phyloP scores from a whole-genome alignment of 2,113 vertebrate genomes.

The Illadopsis cleaveri region DNA sequence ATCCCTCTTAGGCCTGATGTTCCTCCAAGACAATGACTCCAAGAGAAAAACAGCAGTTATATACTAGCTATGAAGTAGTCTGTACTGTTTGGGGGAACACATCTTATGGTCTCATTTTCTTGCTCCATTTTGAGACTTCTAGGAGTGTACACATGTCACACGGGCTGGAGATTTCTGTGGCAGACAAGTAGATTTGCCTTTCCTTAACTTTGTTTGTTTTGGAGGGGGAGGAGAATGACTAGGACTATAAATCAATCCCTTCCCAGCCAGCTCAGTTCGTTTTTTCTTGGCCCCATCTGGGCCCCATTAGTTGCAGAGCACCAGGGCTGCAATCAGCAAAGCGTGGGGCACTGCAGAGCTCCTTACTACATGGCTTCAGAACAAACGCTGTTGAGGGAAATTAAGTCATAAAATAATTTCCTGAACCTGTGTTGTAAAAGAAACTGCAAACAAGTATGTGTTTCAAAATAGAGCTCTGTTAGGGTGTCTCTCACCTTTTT shows the following conservation, averaged over 20 bases:
- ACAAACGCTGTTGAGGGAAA: background rate
- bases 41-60: background rate
- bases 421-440: background rate
- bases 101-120: background rate
- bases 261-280: background rate
- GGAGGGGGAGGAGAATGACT: background rate
- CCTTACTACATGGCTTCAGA: background rate
- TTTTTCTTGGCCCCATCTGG: conserved; percentile 20
- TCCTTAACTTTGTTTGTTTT: conserved; percentile 21
- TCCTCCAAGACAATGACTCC: background rate
- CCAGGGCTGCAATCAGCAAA: conserved; percentile 1
- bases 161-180: background rate
- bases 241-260: conserved; percentile 29
- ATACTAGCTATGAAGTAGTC: background rate
- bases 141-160: background rate
- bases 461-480: background rate
- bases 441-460: background rate
- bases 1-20: background rate
- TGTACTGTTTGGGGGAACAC: background rate
- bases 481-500: background rate
- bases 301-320: conserved; percentile 9
- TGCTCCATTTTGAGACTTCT: background rate
- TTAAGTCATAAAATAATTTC: conserved; percentile 38
- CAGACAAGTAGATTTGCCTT: background rate
- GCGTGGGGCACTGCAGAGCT: background rate